Evolutionary conservation across 2,888 invertebrate species (phyloP).

Genomic region (Eupeodes luniger): DNA sequence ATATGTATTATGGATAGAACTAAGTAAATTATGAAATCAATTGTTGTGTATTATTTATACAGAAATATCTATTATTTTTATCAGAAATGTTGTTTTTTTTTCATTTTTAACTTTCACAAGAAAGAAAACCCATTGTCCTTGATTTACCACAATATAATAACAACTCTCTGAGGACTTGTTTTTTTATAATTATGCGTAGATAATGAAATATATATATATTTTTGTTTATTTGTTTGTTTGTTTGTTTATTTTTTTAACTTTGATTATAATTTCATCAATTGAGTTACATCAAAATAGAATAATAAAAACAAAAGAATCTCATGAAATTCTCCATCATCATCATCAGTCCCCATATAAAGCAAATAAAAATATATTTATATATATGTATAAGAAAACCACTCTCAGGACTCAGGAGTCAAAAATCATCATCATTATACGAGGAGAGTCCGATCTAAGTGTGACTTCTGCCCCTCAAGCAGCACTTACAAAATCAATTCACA

Average conservation of each 20-base stretch:
- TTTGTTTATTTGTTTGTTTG: neutral
- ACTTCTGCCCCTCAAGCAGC: constrained; percentile 40
- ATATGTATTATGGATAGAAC: too few species aligned
- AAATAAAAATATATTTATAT: neutral
- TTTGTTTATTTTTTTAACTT: constrained; percentile 1
- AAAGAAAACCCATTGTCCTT: neutral
- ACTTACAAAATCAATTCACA: constrained; percentile 42
- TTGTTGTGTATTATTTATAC: too few species aligned
- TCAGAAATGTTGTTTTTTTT: too few species aligned
- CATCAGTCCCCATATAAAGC: neutral
- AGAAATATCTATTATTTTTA: too few species aligned
- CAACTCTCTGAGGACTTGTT: neutral
- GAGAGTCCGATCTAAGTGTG: constrained; percentile 23
- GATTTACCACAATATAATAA: neutral
- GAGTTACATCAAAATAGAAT: constrained; percentile 30
- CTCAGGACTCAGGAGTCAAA: constrained; percentile 36
- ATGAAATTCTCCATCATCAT: constrained; percentile 8
- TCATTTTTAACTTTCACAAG: too few species aligned
- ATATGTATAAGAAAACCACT: neutral
- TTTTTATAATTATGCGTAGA: neutral
- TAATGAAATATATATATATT: neutral
- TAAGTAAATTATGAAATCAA: too few species aligned
- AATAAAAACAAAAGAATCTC: constrained; percentile 40
- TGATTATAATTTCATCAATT: neutral
- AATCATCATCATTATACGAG: constrained; percentile 26